phyloP scores from a whole-genome alignment of 2,888 invertebrate species.

The Chloromyia formosa region DNA sequence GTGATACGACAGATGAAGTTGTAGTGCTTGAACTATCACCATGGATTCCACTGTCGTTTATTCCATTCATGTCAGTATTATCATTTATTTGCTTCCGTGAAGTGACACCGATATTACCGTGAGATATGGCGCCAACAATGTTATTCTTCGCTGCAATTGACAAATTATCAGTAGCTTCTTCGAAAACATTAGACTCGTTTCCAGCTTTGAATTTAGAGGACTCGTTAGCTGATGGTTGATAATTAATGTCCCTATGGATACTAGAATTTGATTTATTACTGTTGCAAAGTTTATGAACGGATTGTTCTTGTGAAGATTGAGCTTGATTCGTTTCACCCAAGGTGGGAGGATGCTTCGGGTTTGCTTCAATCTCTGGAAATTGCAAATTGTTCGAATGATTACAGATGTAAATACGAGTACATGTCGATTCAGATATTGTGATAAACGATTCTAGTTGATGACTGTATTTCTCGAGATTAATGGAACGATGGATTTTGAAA shows the following conservation, averaged over 20 bases:
- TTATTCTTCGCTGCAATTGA: conserved; percentile 44
- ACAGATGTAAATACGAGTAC: too few relatives aligned
- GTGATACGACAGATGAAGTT: conserved; percentile 35
- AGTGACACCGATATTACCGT: not conserved
- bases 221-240: not conserved
- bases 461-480: too few relatives aligned
- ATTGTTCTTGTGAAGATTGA: conserved; percentile 23
- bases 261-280: conserved; percentile 15
- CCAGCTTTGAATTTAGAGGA: not conserved
- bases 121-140: conserved; percentile 6
- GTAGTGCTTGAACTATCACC: conserved; percentile 29
- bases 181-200: conserved; percentile 9
- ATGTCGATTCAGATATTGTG: too few relatives aligned
- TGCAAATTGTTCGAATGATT: too few relatives aligned
- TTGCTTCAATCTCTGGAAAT: conserved; percentile 39
- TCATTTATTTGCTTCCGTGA: not conserved
- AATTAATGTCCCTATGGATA: not conserved
- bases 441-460: too few relatives aligned
- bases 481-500: too few relatives aligned
- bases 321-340: conserved; percentile 28
- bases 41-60: not conserved
- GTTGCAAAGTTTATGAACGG: not conserved
- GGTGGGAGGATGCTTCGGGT: too few relatives aligned
- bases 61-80: conserved; percentile 19
- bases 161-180: conserved; percentile 42